Evolutionary conservation across 1,140 invertebrate genomes (phyloP).

Genomic region (Theocolax elegans): DNA sequence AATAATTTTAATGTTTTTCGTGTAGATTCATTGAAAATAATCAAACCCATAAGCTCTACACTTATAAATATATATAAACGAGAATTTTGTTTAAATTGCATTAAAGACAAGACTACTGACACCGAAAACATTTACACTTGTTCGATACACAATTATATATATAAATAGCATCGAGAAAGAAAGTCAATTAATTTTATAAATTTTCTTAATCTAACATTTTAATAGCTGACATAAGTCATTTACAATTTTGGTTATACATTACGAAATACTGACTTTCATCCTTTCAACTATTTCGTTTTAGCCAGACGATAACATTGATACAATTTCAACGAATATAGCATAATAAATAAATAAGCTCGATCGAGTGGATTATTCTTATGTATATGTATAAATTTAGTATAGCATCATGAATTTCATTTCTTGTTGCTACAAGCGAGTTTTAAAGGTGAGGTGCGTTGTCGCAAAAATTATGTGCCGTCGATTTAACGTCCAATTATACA

Average conservation of each 20-base stretch:
- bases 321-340: conserved; percentile 34
- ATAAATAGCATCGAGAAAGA: conserved; percentile 24
- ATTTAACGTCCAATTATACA: not conserved
- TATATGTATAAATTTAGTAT: not conserved
- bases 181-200: conserved; percentile 11
- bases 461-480: not conserved
- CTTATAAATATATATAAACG: conserved; percentile 8
- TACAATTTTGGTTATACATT: not conserved
- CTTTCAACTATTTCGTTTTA: conserved; percentile 1
- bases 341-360: conserved; percentile 39
- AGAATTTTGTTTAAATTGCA: conserved; percentile 23
- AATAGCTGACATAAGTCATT: not conserved
- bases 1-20: not conserved
- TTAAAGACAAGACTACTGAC: conserved; percentile 37
- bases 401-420: not conserved
- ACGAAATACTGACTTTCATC: conserved; percentile 5
- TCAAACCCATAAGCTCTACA: not conserved
- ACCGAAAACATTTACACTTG: conserved; percentile 38
- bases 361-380: not conserved
- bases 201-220: not conserved
- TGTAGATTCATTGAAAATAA: conserved; percentile 12
- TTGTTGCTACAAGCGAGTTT: not conserved
- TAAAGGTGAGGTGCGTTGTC: conserved; percentile 1
- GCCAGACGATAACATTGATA: conserved; percentile 32
- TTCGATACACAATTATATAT: conserved; percentile 34